Evolutionary conservation across 1,140 invertebrate species (phyloP).

Genomic region (Popillia japonica): DNA sequence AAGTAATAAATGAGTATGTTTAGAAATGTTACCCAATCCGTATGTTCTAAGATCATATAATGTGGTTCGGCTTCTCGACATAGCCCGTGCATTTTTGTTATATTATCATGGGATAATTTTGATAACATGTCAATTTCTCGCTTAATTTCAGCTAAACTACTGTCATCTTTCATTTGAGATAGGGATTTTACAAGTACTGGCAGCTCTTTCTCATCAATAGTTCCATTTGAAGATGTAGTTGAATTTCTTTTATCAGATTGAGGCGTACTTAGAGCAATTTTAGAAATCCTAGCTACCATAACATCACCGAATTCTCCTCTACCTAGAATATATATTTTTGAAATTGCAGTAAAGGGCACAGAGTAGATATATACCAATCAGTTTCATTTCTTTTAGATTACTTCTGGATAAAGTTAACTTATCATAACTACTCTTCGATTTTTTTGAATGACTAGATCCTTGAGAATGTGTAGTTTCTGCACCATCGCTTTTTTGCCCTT

Average conservation of each 20-base stretch:
- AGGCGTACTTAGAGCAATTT: slow-evolving; percentile 56
- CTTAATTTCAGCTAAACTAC: slow-evolving; percentile 81
- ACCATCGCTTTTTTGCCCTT: slow-evolving; percentile 79
- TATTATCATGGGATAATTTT: slow-evolving; percentile 80
- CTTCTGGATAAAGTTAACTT: slow-evolving; percentile 76
- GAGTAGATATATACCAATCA: slow-evolving; percentile 68
- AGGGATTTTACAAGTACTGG: slow-evolving; percentile 78
- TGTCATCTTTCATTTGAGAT: slow-evolving; percentile 79
- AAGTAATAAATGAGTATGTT: background rate
- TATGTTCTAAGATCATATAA: slow-evolving; percentile 89
- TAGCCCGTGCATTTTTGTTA: slow-evolving; percentile 80
- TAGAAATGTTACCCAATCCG: slow-evolving; percentile 80
- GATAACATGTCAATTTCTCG: slow-evolving; percentile 86
- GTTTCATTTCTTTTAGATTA: slow-evolving; percentile 80
- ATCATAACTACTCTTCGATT: slow-evolving; percentile 80
- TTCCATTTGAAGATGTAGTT: slow-evolving; percentile 51
- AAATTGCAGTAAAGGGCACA: background rate
- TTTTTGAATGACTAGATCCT: slow-evolving; percentile 72
- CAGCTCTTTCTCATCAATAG: slow-evolving; percentile 62
- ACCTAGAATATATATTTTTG: slow-evolving; percentile 62
- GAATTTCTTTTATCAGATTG: slow-evolving; percentile 55
- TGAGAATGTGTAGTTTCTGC: slow-evolving; percentile 81
- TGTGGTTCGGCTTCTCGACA: slow-evolving; percentile 86
- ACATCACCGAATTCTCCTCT: slow-evolving; percentile 92
- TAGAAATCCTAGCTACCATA: slow-evolving; percentile 74